Percentiles rank a stretch among this genome's conserved stretches.
Evolutionary conservation across 2,797 vertebrate genomes (phyloP).

Genomic region (Peromyscus eremicus): DNA sequence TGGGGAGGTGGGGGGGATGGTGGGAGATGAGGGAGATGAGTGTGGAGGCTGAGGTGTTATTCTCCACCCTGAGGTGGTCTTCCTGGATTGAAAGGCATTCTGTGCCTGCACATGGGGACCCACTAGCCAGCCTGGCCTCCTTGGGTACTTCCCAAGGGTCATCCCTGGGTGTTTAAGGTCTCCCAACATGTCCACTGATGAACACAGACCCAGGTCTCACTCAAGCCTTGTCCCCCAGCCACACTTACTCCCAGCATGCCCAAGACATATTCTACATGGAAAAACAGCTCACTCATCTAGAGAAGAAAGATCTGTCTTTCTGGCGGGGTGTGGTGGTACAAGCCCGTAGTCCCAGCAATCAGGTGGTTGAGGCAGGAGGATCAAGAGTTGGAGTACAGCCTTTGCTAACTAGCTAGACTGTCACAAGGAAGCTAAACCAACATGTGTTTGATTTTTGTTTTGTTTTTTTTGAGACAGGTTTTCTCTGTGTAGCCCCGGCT

Average conservation of each 20-base stretch:
- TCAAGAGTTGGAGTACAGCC: not conserved
- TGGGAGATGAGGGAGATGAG: constrained; percentile 24
- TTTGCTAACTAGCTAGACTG: not conserved
- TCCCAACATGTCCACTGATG: not conserved
- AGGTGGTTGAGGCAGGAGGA: not conserved
- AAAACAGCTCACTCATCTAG: not conserved
- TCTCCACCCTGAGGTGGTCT: constrained; percentile 49
- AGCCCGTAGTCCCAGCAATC: not conserved
- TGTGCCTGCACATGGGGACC: fast-evolving
- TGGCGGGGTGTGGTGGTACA: not conserved
- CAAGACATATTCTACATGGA: not conserved
- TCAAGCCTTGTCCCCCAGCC: not conserved
- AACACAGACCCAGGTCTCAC: too few species aligned
- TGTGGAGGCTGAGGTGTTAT: not conserved
- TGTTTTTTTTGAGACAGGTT: not conserved
- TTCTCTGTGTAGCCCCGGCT: not conserved
- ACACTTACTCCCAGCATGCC: fast-evolving
- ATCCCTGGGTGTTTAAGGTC: fast-evolving
- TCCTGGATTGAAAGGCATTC: not conserved
- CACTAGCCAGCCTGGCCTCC: not conserved
- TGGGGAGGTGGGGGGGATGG: constrained; percentile 81
- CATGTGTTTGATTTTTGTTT: not conserved
- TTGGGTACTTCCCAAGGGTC: not conserved
- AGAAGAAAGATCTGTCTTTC: not conserved
- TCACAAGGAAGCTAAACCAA: not conserved